Evolutionary conservation across 1,140 invertebrate species (phyloP).

Genomic region (Drosophila lacteicornis): DNA sequence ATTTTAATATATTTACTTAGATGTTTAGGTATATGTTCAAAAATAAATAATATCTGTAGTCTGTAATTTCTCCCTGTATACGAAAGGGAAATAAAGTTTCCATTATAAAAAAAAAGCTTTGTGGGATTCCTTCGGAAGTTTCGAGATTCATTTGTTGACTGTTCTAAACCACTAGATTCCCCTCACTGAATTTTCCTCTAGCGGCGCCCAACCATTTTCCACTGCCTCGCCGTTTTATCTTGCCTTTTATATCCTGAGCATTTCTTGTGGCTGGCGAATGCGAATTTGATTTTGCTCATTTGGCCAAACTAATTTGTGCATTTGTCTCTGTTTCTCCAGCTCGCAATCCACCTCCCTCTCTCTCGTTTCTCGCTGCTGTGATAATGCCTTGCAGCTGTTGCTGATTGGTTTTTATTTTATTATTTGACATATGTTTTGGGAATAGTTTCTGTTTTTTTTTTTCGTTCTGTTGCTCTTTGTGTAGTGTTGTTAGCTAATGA

Average conservation of each 20-base stretch:
- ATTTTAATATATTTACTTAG: too few species aligned
- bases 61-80: neutral
- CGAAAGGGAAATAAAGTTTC: neutral
- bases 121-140: conserved; percentile 8
- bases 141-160: conserved; percentile 32
- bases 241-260: conserved; percentile 23
- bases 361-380: conserved; percentile 23
- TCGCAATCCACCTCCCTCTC: neutral
- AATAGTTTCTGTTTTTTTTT: conserved; percentile 50
- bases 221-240: conserved; percentile 7
- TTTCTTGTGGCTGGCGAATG: conserved; percentile 51
- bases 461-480: neutral
- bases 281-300: conserved; percentile 66
- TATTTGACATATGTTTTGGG: conserved; percentile 76
- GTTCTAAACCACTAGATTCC: conserved; percentile 3
- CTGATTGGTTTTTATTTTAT: conserved; percentile 76
- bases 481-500: conserved; percentile 56
- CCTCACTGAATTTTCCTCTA: neutral
- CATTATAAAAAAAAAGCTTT: neutral
- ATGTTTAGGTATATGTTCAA: neutral
- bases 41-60: neutral
- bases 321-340: conserved; percentile 19
- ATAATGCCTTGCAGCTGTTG: conserved; percentile 68
- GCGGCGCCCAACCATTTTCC: neutral
- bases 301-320: conserved; percentile 56